phyloP scores from a whole-genome alignment of 2,888 invertebrate species.

The Nemotelus nigrinus region DNA sequence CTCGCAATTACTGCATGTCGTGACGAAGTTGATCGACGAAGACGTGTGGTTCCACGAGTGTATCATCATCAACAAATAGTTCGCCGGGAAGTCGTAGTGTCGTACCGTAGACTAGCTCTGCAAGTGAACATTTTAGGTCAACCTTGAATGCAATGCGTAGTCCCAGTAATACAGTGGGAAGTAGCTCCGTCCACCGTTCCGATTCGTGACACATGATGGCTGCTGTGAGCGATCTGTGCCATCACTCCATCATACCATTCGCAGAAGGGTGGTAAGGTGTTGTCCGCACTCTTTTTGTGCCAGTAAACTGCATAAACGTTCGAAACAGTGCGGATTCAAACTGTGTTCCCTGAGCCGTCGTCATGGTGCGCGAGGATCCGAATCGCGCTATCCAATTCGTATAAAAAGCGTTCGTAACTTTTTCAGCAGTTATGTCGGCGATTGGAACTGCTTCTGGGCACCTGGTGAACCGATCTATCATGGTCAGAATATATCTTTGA shows the following conservation, averaged over 20 bases:
- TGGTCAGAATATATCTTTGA: constrained; percentile 57
- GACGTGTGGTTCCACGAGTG: too few species aligned
- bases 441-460: constrained; percentile 54
- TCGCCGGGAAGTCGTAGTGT: too few species aligned
- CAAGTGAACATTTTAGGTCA: too few species aligned
- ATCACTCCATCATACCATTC: constrained; percentile 62
- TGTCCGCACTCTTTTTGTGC: constrained; percentile 42
- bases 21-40: too few species aligned
- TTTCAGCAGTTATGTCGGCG: constrained; percentile 52
- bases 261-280: constrained; percentile 45
- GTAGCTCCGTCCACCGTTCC: too few species aligned
- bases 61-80: too few species aligned
- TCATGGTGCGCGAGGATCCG: not conserved
- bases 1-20: too few species aligned
- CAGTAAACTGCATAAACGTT: not conserved
- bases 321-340: constrained; percentile 26
- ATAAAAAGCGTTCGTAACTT: constrained; percentile 50
- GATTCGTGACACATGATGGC: constrained; percentile 54
- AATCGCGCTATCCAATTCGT: constrained; percentile 59
- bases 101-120: too few species aligned
- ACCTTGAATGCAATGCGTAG: constrained; percentile 52
- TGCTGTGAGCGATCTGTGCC: constrained; percentile 60
- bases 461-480: constrained; percentile 51
- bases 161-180: constrained; percentile 47
- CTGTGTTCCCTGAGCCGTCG: constrained; percentile 4